phyloP scores from a whole-genome alignment of 2,888 invertebrate genomes.

The Rugalucina vietnamica region DNA sequence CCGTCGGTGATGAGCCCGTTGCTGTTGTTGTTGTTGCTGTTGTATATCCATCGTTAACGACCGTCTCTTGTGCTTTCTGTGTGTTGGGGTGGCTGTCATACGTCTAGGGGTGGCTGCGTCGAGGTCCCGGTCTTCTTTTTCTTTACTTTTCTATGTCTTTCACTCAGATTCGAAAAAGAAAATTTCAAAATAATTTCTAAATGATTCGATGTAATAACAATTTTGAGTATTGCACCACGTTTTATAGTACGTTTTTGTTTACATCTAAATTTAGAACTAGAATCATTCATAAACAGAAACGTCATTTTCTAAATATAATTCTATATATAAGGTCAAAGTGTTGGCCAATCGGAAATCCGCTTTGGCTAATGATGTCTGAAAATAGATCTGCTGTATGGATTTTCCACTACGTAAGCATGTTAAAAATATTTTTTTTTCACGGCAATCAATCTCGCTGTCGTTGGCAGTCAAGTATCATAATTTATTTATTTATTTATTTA shows the following conservation, averaged over 20 bases:
- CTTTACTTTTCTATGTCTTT: background rate
- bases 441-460: too few species aligned
- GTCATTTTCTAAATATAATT: background rate
- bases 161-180: too few species aligned
- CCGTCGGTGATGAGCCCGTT: conserved; percentile 5
- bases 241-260: background rate
- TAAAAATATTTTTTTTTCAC: too few species aligned
- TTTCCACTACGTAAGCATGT: background rate
- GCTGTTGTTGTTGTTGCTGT: conserved; percentile 11
- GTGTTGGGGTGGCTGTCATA: conserved; percentile 37
- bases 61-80: conserved; percentile 49
- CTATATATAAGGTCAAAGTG: background rate
- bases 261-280: background rate
- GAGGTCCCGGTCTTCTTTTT: background rate
- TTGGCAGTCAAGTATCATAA: too few species aligned
- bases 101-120: background rate
- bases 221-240: conserved; percentile 2
- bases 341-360: background rate
- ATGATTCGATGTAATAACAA: too few species aligned
- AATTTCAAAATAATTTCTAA: too few species aligned
- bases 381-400: background rate
- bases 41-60: background rate
- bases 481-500: too few species aligned
- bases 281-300: background rate
- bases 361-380: background rate